These are phyloP conservation scores for Agrilus biguttatus DNA, from an alignment of 2,888 invertebrate genomes.

Conservation along the genomic window DNA sequence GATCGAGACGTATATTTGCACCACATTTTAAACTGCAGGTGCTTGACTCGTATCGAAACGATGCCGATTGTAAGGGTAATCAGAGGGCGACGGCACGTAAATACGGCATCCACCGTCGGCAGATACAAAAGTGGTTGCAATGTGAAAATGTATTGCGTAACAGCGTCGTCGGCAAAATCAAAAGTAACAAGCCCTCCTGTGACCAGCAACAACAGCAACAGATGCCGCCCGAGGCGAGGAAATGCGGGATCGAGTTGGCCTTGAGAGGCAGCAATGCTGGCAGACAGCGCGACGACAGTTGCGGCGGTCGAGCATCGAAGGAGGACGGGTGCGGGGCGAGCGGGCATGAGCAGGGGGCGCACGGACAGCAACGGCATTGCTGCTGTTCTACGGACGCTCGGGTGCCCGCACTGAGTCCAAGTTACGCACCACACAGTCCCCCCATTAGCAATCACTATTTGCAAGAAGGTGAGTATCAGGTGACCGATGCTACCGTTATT, in stretches of 20 bases:
- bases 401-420: conserved; percentile 18
- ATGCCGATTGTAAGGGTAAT: conserved; percentile 78
- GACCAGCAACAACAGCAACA: conserved; percentile 8
- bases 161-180: conserved; percentile 48
- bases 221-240: conserved; percentile 14
- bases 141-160: conserved; percentile 67
- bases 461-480: conserved; percentile 1
- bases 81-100: conserved; percentile 81
- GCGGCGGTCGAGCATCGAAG: conserved; percentile 5
- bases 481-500: conserved; percentile 1
- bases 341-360: conserved; percentile 5
- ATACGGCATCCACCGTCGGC: conserved; percentile 77
- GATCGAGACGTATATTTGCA: conserved; percentile 76
- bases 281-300: conserved; percentile 31
- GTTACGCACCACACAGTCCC: conserved; percentile 8
- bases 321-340: conserved; percentile 5
- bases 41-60: conserved; percentile 72
- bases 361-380: conserved; percentile 9
- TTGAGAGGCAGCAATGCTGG: conserved; percentile 18
- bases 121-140: conserved; percentile 87
- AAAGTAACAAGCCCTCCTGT: conserved; percentile 8
- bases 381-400: conserved; percentile 12
- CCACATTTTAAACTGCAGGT: conserved; percentile 83
- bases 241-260: conserved; percentile 22
- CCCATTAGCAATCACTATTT: background rate